phyloP scores from a whole-genome alignment of 2,797 vertebrate species.

The Rhinatrema bivittatum region DNA sequence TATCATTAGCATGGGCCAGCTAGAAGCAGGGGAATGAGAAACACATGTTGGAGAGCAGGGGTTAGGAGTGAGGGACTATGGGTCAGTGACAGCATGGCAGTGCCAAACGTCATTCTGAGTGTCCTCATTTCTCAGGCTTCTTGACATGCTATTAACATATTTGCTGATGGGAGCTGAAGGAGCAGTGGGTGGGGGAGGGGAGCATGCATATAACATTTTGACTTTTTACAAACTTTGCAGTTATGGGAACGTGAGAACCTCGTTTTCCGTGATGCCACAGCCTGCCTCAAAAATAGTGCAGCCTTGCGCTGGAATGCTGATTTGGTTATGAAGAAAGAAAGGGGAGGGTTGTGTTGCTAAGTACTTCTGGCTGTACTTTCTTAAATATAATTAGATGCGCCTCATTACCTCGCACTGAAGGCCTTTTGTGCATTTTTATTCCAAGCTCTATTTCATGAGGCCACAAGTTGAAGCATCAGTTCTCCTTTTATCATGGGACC shows the following conservation, averaged over 20 bases:
- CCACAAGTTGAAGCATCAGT: constrained; percentile 24
- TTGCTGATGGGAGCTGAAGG: constrained; percentile 44
- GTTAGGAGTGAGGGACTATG: constrained; percentile 65
- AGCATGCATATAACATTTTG: constrained; percentile 32
- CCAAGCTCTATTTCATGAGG: constrained; percentile 43
- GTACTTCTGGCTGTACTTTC: constrained; percentile 53
- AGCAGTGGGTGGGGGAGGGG: constrained; percentile 36
- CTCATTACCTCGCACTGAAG: constrained; percentile 63
- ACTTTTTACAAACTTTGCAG: constrained; percentile 62
- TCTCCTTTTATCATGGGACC: constrained; percentile 23
- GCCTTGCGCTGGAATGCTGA: constrained; percentile 37
- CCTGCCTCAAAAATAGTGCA: constrained; percentile 69
- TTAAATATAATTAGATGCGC: constrained; percentile 63
- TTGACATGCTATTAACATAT: constrained; percentile 15
- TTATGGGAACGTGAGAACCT: constrained; percentile 89
- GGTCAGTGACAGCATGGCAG: constrained; percentile 56
- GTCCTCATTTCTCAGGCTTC: constrained; percentile 60
- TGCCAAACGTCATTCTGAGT: constrained; percentile 59
- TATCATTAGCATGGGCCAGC: constrained; percentile 65
- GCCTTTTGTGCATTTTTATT: constrained; percentile 56
- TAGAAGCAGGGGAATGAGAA: constrained; percentile 74
- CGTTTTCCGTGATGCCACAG: constrained; percentile 79
- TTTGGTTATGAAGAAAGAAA: constrained; percentile 22
- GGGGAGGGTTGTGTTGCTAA: constrained; percentile 38
- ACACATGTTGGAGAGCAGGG: constrained; percentile 63